Evolutionary conservation across 2,888 invertebrate species (phyloP).

Genomic region (Diarsia mendica): DNA sequence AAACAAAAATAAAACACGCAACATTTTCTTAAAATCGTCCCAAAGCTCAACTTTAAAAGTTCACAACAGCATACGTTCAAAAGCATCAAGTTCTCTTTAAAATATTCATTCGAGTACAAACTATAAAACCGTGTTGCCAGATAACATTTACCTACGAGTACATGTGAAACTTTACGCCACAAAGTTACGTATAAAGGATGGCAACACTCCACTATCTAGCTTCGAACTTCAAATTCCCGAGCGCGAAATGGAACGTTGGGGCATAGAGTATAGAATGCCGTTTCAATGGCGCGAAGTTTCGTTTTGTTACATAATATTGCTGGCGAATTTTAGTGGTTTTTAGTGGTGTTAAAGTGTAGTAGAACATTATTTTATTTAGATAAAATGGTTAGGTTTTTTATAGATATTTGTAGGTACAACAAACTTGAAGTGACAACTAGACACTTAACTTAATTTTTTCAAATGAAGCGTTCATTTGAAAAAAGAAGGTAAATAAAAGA

Average conservation of each 20-base stretch:
- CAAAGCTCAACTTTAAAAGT: constrained; percentile 20
- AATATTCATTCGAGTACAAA: constrained; percentile 45
- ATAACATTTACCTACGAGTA: constrained; percentile 56
- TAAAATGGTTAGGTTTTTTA: too few relatives aligned
- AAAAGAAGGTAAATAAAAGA: too few relatives aligned
- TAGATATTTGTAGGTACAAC: too few relatives aligned
- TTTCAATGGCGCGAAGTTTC: constrained; percentile 50
- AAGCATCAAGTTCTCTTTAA: constrained; percentile 39
- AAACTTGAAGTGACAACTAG: too few relatives aligned
- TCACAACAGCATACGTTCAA: constrained; percentile 15
- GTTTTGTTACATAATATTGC: constrained; percentile 27
- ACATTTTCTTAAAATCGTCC: neutral
- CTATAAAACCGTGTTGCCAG: constrained; percentile 50
- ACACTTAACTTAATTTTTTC: too few relatives aligned
- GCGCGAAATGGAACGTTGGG: constrained; percentile 54
- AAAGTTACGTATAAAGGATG: constrained; percentile 64
- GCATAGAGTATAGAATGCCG: constrained; percentile 51
- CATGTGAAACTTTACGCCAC: constrained; percentile 49
- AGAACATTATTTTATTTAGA: neutral
- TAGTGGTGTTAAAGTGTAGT: neutral
- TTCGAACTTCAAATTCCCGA: constrained; percentile 58
- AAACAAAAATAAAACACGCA: neutral
- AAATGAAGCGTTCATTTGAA: too few relatives aligned
- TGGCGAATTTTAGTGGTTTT: constrained; percentile 16
- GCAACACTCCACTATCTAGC: constrained; percentile 58